phyloP scores from a whole-genome alignment of 1,140 invertebrate genomes.

The Anastrepha ludens region DNA sequence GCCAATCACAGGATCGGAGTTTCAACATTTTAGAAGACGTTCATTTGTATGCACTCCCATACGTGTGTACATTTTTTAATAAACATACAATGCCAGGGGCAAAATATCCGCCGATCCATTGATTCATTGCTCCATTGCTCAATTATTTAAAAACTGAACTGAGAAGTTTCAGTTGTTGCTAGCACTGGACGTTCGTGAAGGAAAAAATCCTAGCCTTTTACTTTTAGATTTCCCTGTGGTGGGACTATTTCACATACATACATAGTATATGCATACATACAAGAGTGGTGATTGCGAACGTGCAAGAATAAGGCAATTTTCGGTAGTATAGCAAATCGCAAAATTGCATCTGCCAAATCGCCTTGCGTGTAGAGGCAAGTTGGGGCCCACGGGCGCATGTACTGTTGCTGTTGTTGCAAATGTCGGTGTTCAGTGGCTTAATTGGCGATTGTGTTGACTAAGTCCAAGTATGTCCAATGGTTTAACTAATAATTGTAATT shows the following conservation, averaged over 20 bases:
- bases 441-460: slow-evolving; percentile 26
- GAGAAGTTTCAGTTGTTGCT: slow-evolving; percentile 1
- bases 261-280: too few species aligned
- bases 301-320: slow-evolving; percentile 20
- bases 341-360: slow-evolving; percentile 20
- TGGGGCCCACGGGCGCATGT: neutral
- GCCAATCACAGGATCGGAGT: slow-evolving; percentile 35
- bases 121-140: neutral
- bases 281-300: neutral
- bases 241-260: neutral
- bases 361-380: neutral
- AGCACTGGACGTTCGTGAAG: neutral
- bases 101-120: neutral
- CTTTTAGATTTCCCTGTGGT: neutral
- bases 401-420: neutral
- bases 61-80: slow-evolving; percentile 9
- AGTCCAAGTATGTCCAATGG: slow-evolving; percentile 33
- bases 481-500: slow-evolving; percentile 68
- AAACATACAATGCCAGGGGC: neutral
- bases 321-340: neutral
- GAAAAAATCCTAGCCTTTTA: neutral
- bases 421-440: neutral
- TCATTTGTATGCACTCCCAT: neutral
- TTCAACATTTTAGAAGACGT: slow-evolving; percentile 4
- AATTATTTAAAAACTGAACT: slow-evolving; percentile 31